Evolutionary conservation across 2,797 vertebrate species (phyloP), one percentile per base, ranked within the genome.

Genomic region (Choloepus didactylus): DNA sequence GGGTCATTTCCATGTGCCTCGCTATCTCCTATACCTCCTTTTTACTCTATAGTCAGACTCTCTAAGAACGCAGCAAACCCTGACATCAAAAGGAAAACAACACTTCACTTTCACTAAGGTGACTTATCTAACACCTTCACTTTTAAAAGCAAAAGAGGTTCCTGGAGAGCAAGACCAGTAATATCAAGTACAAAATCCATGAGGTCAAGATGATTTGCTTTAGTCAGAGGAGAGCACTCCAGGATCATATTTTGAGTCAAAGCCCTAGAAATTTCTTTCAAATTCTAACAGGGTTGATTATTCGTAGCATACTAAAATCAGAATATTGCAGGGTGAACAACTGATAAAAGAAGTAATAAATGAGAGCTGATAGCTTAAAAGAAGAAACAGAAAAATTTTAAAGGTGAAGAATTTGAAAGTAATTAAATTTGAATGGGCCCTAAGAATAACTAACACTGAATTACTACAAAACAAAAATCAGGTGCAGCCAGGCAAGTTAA

Each of bases 131-230:
- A 80, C 23, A 67, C 27, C 21, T 90, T 89, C 6, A 35, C 31
- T 83, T 96, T 95, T 60, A 81, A 96, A 88, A 82, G 12, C 6
- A 92, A 87, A 95, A 76, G 51, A 80, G 31, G 10, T 81, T 83
- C 23, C 35, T 85, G 16, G 27, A 89, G 88, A 88, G 59, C 49
- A 79, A 97, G 84, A 64, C 9, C 62, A 31, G 72, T 49, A 54
- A 60, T 41, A 86, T 16, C 41, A 93, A 73, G 15, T 35, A 67
- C 35, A 91, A 73, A 91, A 82, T 72, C 27, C 54, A 67, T 10
- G 10, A 0, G 1, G 6, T 73, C 86, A 89, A 87, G 9, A 89
- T n/a, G 12, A 83, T 60, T 66, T 59, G 38, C 35, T 93, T 81
- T 44, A 18, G 19, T 76, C 23, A 79, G 1, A 89, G 0, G 31